Conservation (phyloP, 2,113 vertebrate species). For the Pluvianellus socialis region DNA sequence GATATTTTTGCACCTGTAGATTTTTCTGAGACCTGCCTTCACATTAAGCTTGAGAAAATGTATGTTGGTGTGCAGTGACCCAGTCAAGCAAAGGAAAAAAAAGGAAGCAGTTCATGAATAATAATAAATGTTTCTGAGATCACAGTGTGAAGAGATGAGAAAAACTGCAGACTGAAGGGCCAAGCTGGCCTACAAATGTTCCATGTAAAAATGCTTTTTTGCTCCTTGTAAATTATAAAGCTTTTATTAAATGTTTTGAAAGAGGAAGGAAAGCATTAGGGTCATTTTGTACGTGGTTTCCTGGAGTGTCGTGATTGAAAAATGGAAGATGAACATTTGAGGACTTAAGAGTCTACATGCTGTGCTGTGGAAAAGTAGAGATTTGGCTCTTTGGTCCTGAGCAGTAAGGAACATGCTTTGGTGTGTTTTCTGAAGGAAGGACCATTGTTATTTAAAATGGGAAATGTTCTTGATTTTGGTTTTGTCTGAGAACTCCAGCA, state of each 20-base stretch:
- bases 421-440: neutral
- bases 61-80: neutral
- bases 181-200: neutral
- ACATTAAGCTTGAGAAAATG: neutral
- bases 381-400: neutral
- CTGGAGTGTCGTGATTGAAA: neutral
- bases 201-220: neutral
- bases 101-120: slow-evolving; percentile 13
- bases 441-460: neutral
- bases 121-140: neutral
- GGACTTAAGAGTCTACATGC: neutral
- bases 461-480: neutral
- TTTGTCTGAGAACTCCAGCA: neutral
- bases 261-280: neutral
- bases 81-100: neutral
- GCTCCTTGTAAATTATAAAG: neutral
- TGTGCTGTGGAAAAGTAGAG: neutral
- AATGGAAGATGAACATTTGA: neutral
- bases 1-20: neutral
- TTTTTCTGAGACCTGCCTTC: neutral
- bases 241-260: neutral
- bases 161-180: neutral
- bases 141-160: neutral
- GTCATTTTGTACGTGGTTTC: neutral
- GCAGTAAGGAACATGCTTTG: neutral